Evolutionary conservation across 2,888 invertebrate genomes (phyloP), one percentile per base, ranked within the genome.

Genomic region (Aphodius sticticus): DNA sequence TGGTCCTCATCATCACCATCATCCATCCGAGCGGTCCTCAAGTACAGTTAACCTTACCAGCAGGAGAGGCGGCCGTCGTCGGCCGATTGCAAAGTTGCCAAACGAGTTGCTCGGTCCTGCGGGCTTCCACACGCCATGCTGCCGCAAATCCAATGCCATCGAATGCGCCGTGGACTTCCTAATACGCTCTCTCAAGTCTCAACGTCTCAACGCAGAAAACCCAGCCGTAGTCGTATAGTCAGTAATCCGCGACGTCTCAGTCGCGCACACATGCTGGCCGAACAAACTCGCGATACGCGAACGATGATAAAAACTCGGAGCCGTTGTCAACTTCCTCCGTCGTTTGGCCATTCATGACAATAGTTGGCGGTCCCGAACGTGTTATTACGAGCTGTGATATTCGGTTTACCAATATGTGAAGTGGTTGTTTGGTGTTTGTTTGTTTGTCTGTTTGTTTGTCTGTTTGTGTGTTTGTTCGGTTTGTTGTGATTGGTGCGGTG

Each of bases 31-130:
- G 53, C 53, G 53, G 3, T 53, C 7, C 12, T 12, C 12, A 53
- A 12, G 53, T 3, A 53, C 53, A 53, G 53, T 53, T 53, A 53
- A 53, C 7, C 7, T 7, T 53, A 12, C 12, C 53, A 53, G 53
- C 53, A 53, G 53, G 53, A 53, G 53, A 53, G 53, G 53, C 1
- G 53, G 53, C 53, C 9, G 53, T 53, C 53, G 53, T 53, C 53
- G 9, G 53, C 7, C 53, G 53, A 9, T 12, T 82, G 82, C 81
- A 81, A 83, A 84, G 83, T 84, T 83, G 85, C 84, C 84, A 84
- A 84, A 85, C 85, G 83, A 82, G 85, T 85, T 85, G 80, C 70
- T 77, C 79, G 79, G 81, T 78, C 81, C 81, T 78, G 26, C 38
- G 77, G 76, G 79, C 36, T 69, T 36, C 77, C 79, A 80, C 77